Evolutionary conservation across 2,113 vertebrate species (phyloP).

Genomic region (Rhinoderma darwinii): DNA sequence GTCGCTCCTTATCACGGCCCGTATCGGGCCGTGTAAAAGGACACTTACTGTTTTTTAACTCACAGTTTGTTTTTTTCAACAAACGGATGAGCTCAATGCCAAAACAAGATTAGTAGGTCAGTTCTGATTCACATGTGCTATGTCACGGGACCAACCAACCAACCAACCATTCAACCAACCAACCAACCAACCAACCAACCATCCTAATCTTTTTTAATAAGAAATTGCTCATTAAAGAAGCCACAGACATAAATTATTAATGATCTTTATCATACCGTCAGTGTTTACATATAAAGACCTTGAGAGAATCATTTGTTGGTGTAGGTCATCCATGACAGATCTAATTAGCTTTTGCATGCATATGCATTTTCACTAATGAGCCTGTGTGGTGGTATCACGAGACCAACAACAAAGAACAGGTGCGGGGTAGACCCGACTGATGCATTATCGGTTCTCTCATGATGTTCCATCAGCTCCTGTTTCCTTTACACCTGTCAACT

Average conservation of each 20-base stretch:
- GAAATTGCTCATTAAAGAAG: background rate
- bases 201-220: background rate
- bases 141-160: too few species aligned
- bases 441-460: too few species aligned
- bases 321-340: slow-evolving; percentile 1
- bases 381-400: too few species aligned
- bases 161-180: background rate
- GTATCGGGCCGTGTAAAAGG: too few species aligned
- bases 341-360: background rate
- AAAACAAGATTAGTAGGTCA: too few species aligned
- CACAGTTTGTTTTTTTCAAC: too few species aligned
- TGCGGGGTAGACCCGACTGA: background rate
- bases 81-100: too few species aligned
- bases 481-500: background rate
- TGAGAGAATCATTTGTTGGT: background rate
- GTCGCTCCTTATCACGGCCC: too few species aligned
- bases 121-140: too few species aligned
- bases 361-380: background rate
- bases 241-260: background rate
- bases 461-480: background rate
- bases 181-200: background rate
- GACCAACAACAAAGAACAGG: background rate
- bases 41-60: too few species aligned
- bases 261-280: background rate
- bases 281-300: background rate